Base-by-base conservation (phyloP, 2,888 invertebrate genomes). In the Tupiocoris notatus region DNA sequence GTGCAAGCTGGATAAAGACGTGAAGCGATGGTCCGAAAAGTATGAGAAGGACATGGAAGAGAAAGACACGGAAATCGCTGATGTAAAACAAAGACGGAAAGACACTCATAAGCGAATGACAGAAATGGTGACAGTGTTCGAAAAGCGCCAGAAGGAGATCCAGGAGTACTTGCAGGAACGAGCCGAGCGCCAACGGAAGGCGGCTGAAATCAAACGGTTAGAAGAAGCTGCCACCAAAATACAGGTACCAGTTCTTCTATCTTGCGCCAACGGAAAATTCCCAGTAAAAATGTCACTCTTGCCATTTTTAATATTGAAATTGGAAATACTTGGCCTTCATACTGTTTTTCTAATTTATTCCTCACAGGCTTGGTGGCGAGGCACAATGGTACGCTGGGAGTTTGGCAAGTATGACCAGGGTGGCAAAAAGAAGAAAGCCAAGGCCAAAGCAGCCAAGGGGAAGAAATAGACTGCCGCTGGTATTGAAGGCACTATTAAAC, bases 321-420 rank as follows among this genome's bases (percentile, higher is more conserved):
- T n/a, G n/a, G n/a, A n/a, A n/a, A n/a, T n/a, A n/a, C n/a, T n/a
- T n/a, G n/a, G n/a, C n/a, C n/a, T n/a, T n/a, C n/a, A n/a, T n/a
- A n/a, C n/a, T n/a, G n/a, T n/a, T n/a, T n/a, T n/a, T n/a, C n/a
- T n/a, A n/a, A n/a, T n/a, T n/a, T n/a, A n/a, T n/a, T n/a, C n/a
- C n/a, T n/a, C n/a, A 39, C 39, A 39, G 39, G 82, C 85, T 0
- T 86, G 86, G 86, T 86, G 86, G 85, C 80, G 86, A 78, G 86
- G 86, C 17, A 83, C 84, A 25, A 86, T 86, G 85, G 86, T 86
- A 1, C 81, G 86, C 9, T 83, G 84, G 81, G 84, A 84, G 9
- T 82, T 85, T 58, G 86, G 86, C 1, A 83, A 85, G 6, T 85
- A 83, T 80, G 83, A 83, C 17, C 24, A 54, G 22, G 78, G 78